These are phyloP conservation scores for Rana temporaria DNA, from an alignment of 2,113 vertebrate species.

Conservation along the genomic window DNA sequence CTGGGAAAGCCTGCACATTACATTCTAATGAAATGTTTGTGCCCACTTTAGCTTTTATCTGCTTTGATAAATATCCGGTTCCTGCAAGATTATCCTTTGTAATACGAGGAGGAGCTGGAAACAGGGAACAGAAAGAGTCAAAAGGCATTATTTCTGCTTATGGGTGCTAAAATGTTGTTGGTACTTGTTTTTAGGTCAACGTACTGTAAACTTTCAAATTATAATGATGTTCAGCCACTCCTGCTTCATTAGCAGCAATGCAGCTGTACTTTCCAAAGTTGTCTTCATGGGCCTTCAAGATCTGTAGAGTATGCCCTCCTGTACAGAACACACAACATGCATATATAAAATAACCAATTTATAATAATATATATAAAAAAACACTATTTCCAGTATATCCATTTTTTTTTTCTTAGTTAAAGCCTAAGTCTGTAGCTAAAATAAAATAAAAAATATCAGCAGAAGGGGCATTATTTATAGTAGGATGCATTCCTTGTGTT, in stretches of 20 bases:
- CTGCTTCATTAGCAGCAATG: constrained; percentile 93
- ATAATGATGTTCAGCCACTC: constrained; percentile 88
- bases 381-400: too few relatives aligned
- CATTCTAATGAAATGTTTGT: constrained; percentile 89
- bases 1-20: constrained; percentile 86
- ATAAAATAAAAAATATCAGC: too few relatives aligned
- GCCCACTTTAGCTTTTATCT: constrained; percentile 93
- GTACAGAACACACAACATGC: background rate
- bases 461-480: too few relatives aligned
- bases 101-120: constrained; percentile 90
- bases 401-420: too few relatives aligned
- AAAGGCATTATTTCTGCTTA: too few relatives aligned
- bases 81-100: constrained; percentile 82
- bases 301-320: constrained; percentile 93
- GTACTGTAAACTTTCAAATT: constrained; percentile 92
- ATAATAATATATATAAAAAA: background rate
- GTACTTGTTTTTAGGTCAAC: constrained; percentile 61
- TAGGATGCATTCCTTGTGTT: too few relatives aligned
- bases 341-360: background rate
- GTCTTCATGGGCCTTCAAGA: constrained; percentile 86
- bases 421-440: too few relatives aligned
- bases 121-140: background rate
- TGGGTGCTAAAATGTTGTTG: too few relatives aligned
- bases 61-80: constrained; percentile 82
- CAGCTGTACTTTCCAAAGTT: constrained; percentile 89